These are phyloP conservation scores for Coturnix japonica DNA, from an alignment of 2,113 vertebrate genomes.

Conservation along the genomic window DNA sequence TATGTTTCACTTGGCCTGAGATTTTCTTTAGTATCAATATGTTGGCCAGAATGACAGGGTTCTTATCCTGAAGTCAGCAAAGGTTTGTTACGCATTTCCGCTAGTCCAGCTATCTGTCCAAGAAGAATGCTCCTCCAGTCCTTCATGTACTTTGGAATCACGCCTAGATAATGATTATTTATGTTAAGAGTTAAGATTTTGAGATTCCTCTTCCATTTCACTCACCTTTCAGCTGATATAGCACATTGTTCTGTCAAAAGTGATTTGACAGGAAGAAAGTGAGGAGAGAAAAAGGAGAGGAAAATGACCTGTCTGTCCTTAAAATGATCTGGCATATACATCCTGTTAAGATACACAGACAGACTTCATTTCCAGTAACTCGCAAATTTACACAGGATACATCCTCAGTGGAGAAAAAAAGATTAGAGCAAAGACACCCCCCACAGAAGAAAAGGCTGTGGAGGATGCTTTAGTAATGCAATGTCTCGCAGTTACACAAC, in stretches of 20 bases:
- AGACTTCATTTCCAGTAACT: background rate
- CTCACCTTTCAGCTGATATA: background rate
- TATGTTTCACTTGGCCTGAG: background rate
- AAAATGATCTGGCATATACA: background rate
- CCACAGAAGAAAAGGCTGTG: background rate
- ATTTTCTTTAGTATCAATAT: background rate
- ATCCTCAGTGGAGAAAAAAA: background rate
- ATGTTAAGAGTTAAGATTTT: background rate
- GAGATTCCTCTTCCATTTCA: background rate
- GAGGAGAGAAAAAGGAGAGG: background rate
- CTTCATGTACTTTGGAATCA: background rate
- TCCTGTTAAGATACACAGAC: background rate
- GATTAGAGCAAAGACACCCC: background rate
- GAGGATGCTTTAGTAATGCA: rapidly evolving
- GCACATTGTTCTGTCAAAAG: background rate
- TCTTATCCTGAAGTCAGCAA: background rate
- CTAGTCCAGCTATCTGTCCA: background rate
- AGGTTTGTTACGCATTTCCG: background rate
- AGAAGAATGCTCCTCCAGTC: background rate
- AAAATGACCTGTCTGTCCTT: background rate
- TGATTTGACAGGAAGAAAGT: background rate
- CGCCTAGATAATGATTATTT: background rate
- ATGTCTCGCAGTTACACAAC: background rate
- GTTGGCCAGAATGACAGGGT: too few species aligned
- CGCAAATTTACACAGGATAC: background rate